phyloP scores from a whole-genome alignment of 1,140 invertebrate species.

The Teleopsis dalmanni region DNA sequence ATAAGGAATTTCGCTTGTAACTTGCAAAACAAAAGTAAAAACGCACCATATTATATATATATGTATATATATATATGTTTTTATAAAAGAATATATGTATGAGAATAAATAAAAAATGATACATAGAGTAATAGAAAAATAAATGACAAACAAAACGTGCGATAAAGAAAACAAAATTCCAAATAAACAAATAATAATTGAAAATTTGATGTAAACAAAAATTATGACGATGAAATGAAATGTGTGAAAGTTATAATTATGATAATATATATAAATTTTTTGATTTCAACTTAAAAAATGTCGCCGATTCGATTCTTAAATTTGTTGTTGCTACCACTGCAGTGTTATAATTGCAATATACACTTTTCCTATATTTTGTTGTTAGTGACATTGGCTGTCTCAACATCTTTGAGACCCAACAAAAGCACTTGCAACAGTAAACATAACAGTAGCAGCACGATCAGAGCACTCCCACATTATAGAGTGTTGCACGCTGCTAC shows the following conservation, averaged over 20 bases:
- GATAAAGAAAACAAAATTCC: conserved; percentile 6
- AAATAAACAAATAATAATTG: too few relatives aligned
- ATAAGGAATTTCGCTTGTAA: too few relatives aligned
- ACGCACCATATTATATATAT: too few relatives aligned
- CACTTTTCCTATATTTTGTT: conserved; percentile 27
- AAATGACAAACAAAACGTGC: not conserved
- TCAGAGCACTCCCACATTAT: too few relatives aligned
- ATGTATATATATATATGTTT: too few relatives aligned
- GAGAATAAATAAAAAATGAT: not conserved
- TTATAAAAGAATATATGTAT: too few relatives aligned
- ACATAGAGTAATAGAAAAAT: not conserved
- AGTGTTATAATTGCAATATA: conserved; percentile 38
- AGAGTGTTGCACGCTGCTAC: too few relatives aligned
- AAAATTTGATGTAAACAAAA: too few relatives aligned
- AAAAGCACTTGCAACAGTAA: conserved; percentile 12
- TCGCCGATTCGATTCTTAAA: conserved; percentile 38
- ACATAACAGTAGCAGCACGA: not conserved
- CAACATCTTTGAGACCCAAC: conserved; percentile 16
- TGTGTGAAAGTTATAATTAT: conserved; percentile 42
- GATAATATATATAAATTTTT: conserved; percentile 43
- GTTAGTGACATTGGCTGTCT: conserved; percentile 30
- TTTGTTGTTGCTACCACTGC: conserved; percentile 43
- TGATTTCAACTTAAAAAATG: conserved; percentile 45
- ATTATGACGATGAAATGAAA: conserved; percentile 41
- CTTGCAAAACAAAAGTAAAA: too few relatives aligned